Percentiles rank a stretch among this genome's conserved stretches.
Conservation (phyloP, 2,113 vertebrate genomes). For the Tupaia chinensis region DNA sequence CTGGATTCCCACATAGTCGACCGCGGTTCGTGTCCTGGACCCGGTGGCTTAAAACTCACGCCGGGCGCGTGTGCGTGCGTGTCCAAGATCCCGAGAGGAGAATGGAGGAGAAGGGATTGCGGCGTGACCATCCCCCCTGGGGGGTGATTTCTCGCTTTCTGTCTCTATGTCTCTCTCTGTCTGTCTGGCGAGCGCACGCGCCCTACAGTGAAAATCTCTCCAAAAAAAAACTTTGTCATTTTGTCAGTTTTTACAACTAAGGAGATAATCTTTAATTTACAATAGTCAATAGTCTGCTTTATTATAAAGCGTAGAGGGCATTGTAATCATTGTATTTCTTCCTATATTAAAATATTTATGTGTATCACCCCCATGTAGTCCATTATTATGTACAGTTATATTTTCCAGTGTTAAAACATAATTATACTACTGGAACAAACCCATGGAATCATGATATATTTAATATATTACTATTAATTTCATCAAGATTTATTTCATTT, state of each 20-base stretch:
- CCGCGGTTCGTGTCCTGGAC: too few relatives aligned
- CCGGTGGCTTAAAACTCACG: too few relatives aligned
- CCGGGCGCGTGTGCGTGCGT: too few relatives aligned
- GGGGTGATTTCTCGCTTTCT: too few relatives aligned
- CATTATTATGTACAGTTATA: not conserved
- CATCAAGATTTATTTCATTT: conserved; percentile 20
- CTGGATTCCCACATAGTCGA: too few relatives aligned
- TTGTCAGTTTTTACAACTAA: not conserved
- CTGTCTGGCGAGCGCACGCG: too few relatives aligned
- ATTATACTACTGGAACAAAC: not conserved
- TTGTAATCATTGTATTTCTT: not conserved
- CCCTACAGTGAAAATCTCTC: too few relatives aligned
- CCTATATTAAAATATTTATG: not conserved
- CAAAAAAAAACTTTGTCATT: conserved; percentile 17
- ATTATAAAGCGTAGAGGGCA: not conserved
- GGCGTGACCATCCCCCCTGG: too few relatives aligned
- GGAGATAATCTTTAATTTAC: not conserved
- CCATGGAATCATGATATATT: not conserved
- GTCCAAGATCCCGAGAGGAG: too few relatives aligned
- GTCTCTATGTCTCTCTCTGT: too few relatives aligned
- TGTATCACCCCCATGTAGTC: not conserved
- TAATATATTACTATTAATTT: not conserved
- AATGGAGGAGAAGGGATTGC: too few relatives aligned
- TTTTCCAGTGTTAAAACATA: conserved; percentile 6
- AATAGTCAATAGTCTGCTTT: not conserved